Percentiles rank a stretch among this genome's conserved stretches.
Conservation (phyloP, 2,888 invertebrate genomes). For the Dynastes maya region DNA sequence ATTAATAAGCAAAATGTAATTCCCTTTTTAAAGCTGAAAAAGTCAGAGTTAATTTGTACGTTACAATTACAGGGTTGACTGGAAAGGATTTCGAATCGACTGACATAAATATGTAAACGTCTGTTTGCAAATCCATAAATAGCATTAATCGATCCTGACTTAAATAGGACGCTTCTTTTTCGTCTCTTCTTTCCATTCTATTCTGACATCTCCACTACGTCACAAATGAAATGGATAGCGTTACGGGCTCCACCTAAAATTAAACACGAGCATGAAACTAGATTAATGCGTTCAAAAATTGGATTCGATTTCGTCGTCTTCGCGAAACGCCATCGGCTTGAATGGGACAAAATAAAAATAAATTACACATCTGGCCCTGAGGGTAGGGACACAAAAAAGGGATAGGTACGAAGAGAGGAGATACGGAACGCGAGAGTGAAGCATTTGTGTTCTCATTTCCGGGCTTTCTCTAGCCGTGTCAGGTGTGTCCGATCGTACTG, state of each 20-base stretch:
- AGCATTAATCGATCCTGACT: conserved; percentile 23
- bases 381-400: neutral
- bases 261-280: conserved; percentile 32
- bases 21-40: no score
- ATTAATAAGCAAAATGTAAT: neutral
- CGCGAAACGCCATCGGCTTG: conserved; percentile 35
- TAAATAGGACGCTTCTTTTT: conserved; percentile 18
- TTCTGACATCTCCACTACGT: neutral
- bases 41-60: neutral
- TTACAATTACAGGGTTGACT: conserved; percentile 14
- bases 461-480: conserved; percentile 18
- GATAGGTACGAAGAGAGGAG: neutral
- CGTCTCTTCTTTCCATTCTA: neutral
- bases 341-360: conserved; percentile 50
- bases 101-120: conserved; percentile 13
- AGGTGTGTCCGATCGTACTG: conserved; percentile 38
- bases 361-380: conserved; percentile 32
- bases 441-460: conserved; percentile 34
- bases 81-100: neutral
- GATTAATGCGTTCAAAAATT: conserved; percentile 50
- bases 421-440: conserved; percentile 21
- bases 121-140: conserved; percentile 28
- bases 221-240: conserved; percentile 29
- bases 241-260: conserved; percentile 28
- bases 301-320: conserved; percentile 48